Base-by-base conservation (phyloP, 1,140 invertebrate genomes). In the Artemia franciscana region DNA sequence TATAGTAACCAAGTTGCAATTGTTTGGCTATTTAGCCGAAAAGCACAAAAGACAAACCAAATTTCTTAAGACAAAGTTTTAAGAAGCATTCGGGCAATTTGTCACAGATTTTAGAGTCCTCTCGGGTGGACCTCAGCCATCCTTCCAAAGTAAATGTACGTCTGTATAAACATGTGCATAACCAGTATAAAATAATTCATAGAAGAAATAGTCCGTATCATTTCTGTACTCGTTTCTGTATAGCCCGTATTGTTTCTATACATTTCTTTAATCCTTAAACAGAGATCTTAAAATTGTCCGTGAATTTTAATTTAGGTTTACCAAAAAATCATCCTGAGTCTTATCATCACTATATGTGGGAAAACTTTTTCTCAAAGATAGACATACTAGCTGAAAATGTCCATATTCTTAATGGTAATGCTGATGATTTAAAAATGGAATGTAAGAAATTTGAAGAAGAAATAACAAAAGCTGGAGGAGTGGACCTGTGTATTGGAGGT, bases 301-400 rank as follows among this genome's bases (percentile, higher is more conserved):
- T n/a, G n/a, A n/a, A n/a, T n/a, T 12, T 21, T 59, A 15, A n/a
- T 69, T 58, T 67, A 85, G 88, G 83, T 66, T 75, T 98, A 39
- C 86, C 91, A 5, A 80, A 89, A 67, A 83, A 94, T 72, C 94
- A 98, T 77, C 86, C 85, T 24, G 91, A 98, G 76, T 95, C 91
- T 67, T 99, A 98, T 76, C 95, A 98, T 73, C 90, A 87, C 71
- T 99, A 95, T 71, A 98, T 98, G 95, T 95, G 85, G 80, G 82
- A 95, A 70, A 95, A 95, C 73, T 95, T 98, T 73, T 95, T 96
- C 75, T 93, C 94, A 73, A 91, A 98, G 73, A 91, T 98, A 70
- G 93, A 99, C 73, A 99, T 98, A 67, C 79, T 89, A 62, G 93
- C 94, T 0, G 73, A 80, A 67, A 96, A 98, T 77, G 91, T 84